Conservation (phyloP, 2,113 vertebrate species). For the Hirundichthys speculiger region DNA sequence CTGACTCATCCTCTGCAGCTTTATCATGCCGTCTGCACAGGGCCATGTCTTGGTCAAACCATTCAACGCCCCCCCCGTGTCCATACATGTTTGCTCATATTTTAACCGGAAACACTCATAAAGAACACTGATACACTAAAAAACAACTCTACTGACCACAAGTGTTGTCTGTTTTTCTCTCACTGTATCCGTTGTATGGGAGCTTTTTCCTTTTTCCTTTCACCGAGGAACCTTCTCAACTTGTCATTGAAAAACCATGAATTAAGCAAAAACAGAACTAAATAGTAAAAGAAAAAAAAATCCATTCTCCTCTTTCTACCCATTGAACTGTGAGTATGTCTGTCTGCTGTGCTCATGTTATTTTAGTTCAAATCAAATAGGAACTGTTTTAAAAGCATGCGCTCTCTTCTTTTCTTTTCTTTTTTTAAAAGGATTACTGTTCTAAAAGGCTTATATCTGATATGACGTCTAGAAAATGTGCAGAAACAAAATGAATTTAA, state of each 20-base stretch:
- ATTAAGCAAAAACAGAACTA: no score
- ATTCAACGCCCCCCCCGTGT: slow-evolving; percentile 18
- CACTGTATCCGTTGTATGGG: not conserved
- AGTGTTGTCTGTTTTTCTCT: not conserved
- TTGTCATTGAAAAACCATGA: not conserved
- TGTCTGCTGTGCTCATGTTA: not conserved
- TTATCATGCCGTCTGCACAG: slow-evolving; percentile 64
- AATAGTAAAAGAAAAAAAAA: not conserved
- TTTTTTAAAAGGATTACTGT: no score
- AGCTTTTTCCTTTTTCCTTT: not conserved
- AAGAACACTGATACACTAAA: slow-evolving; percentile 6
- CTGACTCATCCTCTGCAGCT: slow-evolving; percentile 73
- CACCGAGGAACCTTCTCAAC: not conserved
- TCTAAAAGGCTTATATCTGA: no score
- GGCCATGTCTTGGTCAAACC: slow-evolving; percentile 42
- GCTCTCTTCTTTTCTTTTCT: no score
- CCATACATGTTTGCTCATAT: not conserved
- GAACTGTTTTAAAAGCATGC: not conserved
- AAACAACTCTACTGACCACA: not conserved
- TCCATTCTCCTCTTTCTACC: not conserved
- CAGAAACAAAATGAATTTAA: no score
- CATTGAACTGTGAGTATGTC: not conserved
- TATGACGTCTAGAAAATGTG: no score
- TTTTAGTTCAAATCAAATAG: not conserved
- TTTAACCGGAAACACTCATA: slow-evolving; percentile 1